These are phyloP conservation scores for Drosophila maculinotata DNA, from an alignment of 2,888 invertebrate species.

Conservation along the genomic window DNA sequence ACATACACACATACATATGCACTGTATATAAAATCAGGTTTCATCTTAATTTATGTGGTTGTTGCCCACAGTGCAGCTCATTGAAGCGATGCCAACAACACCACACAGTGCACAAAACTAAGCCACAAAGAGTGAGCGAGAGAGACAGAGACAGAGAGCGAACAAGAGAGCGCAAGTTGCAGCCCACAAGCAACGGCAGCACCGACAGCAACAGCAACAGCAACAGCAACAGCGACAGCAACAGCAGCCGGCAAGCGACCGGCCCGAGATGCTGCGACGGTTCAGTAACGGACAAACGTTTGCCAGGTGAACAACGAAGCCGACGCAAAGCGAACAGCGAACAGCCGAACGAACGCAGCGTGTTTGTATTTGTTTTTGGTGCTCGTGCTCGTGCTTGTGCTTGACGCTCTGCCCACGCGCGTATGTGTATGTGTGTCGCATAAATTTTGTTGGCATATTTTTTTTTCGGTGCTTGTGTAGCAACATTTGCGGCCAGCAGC, in stretches of 20 bases:
- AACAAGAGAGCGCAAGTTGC: constrained; percentile 40
- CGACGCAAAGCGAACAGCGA: constrained; percentile 43
- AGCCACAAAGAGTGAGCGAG: constrained; percentile 17
- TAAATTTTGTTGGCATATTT: constrained; percentile 41
- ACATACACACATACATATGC: too few species aligned
- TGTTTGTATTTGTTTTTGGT: constrained; percentile 21
- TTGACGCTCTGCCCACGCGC: constrained; percentile 48
- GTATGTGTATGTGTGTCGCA: constrained; percentile 36
- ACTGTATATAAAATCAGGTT: neutral
- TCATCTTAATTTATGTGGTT: neutral
- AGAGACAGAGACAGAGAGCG: constrained; percentile 25
- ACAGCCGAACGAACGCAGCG: constrained; percentile 27
- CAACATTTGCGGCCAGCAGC: constrained; percentile 57
- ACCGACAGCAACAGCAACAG: constrained; percentile 11
- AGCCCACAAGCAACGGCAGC: constrained; percentile 43
- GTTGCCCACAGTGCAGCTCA: constrained; percentile 32
- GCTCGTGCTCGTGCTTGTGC: constrained; percentile 32
- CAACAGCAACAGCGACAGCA: constrained; percentile 24
- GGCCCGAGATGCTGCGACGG: constrained; percentile 54
- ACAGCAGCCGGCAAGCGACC: constrained; percentile 46
- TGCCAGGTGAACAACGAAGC: constrained; percentile 72
- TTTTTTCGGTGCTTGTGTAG: constrained; percentile 39
- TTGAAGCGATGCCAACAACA: constrained; percentile 19
- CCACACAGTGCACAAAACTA: constrained; percentile 12
- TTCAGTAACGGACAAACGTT: constrained; percentile 65